Percentiles rank a stretch among this genome's conserved stretches.
These are phyloP conservation scores for Machaerirhynchus nigripectus DNA, from an alignment of 2,113 vertebrate genomes.

Conservation along the genomic window DNA sequence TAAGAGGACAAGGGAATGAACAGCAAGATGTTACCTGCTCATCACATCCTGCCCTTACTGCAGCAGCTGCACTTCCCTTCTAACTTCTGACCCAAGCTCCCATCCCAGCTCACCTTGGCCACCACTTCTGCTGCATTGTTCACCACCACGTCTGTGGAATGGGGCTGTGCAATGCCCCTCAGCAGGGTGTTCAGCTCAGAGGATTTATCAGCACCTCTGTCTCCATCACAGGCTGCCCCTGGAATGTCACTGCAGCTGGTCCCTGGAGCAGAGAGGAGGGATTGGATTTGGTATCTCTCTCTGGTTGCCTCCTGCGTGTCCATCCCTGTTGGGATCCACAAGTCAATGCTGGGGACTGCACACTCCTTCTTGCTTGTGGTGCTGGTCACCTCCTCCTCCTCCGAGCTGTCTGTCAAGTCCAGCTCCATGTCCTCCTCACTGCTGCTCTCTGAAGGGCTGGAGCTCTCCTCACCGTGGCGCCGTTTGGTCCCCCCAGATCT, in stretches of 20 bases:
- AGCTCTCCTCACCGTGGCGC: not conserved
- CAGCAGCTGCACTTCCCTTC: not conserved
- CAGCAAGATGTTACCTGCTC: not conserved
- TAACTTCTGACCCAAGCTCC: not conserved
- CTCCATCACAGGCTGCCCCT: rapidly evolving
- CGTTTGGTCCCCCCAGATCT: not conserved
- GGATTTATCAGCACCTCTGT: rapidly evolving
- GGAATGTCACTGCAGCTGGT: not conserved
- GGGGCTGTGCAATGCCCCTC: not conserved
- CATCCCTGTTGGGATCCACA: conserved; percentile 77
- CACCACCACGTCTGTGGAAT: not conserved
- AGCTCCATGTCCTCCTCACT: conserved; percentile 47
- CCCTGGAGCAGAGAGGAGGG: not conserved
- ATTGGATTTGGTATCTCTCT: not conserved
- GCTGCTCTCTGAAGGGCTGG: conserved; percentile 10
- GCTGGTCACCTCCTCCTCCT: not conserved
- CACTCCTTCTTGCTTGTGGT: not conserved
- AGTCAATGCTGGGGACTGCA: conserved; percentile 62
- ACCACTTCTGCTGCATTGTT: not conserved
- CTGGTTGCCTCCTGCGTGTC: rapidly evolving
- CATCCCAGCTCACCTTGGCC: conserved; percentile 19
- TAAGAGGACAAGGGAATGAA: not conserved
- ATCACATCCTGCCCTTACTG: not conserved
- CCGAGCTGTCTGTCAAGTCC: not conserved
- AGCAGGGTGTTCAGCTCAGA: not conserved